Evolutionary conservation across 2,113 vertebrate species (phyloP).

Genomic region (Nibea albiflora): DNA sequence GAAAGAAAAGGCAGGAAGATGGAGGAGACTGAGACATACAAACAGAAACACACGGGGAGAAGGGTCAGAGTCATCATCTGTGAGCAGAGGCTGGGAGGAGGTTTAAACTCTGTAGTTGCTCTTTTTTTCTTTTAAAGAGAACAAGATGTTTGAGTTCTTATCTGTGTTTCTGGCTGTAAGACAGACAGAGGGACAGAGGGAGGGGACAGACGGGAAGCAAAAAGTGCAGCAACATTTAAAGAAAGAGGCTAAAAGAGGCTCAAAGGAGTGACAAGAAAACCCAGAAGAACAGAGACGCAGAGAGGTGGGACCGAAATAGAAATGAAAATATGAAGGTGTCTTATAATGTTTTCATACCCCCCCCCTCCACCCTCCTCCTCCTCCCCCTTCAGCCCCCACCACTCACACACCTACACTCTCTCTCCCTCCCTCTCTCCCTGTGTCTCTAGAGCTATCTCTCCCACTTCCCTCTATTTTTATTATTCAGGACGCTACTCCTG

Average conservation of each 20-base stretch:
- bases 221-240: conserved; percentile 57
- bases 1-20: background rate
- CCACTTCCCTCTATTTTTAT: conserved; percentile 80
- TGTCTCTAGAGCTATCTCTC: conserved; percentile 37
- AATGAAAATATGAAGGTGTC: conserved; percentile 69
- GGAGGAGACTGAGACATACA: background rate
- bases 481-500: conserved; percentile 84
- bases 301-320: conserved; percentile 55
- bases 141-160: background rate
- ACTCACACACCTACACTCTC: conserved; percentile 28
- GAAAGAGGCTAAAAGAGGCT: conserved; percentile 45
- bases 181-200: background rate
- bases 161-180: conserved; percentile 19
- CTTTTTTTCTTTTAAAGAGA: conserved; percentile 18
- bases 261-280: conserved; percentile 41
- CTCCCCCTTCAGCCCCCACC: background rate
- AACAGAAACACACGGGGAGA: background rate
- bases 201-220: conserved; percentile 31
- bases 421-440: conserved; percentile 29
- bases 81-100: too few relatives aligned
- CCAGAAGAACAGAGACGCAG: conserved; percentile 32
- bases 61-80: background rate
- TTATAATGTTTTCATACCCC: conserved; percentile 43
- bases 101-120: background rate
- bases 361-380: background rate